Base-by-base conservation (phyloP, 1,140 invertebrate species). In the Pentalonia nigronervosa region DNA sequence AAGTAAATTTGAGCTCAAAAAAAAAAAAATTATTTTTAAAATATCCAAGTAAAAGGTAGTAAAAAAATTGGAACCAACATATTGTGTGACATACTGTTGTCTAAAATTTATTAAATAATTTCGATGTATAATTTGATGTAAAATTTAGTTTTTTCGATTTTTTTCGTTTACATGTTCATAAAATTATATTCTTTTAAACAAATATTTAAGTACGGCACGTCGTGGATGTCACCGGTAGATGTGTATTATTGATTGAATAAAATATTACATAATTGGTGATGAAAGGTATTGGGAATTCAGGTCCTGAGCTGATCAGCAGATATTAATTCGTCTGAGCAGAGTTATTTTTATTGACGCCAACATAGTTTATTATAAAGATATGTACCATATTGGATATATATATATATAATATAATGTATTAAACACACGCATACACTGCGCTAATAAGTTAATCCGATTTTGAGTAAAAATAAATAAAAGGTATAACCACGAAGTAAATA, bases 391-490 rank as follows among this genome's bases (percentile, higher is more conserved):
- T 76, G 60, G 30, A 76, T 76, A n/a, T 11, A 30, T 67, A 76
- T 76, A n/a, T 56, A 56, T 56, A 25, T 14, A 17, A 30, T 9
- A 14, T 9, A 4, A 76, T 3, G 60, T 76, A 76, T 76, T n/a
- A 76, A 67, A 14, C 14, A 67, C 14, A 11, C n/a, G n/a, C 14
- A 76, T 76, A 34, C 17, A 3, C 30, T 76, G 30, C 14, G 60
- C n/a, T 76, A 76, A 76, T 76, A 76, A 76, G n/a, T 76, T 76
- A 17, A 76, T 76, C 60, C 6, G 14, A 2, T 76, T 76, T 76
- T n/a, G n/a, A 76, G 60, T 76, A 76, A 76, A 30, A 76, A n/a
- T 76, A n/a, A 76, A 76, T n/a, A 76, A 76, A 76, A 76, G 60
- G n/a, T 76, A 76, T 14, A n/a, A 76, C 4, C 7, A 23, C 17